Base-by-base conservation (phyloP, 2,113 vertebrate genomes). In the Triplophysa dalaica region DNA sequence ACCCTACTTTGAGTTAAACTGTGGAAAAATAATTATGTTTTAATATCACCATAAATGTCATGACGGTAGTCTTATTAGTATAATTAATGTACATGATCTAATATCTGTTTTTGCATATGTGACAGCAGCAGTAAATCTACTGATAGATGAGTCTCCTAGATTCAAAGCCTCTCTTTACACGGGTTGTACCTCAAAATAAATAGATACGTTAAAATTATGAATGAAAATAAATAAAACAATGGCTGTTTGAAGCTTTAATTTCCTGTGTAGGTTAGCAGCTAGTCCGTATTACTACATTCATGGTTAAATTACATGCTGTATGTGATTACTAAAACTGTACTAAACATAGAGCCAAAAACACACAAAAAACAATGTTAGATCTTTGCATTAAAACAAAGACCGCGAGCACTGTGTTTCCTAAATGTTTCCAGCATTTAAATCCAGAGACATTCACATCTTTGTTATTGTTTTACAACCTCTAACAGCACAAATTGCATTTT, bases 211-310 rank as follows among this genome's bases (percentile, higher is more conserved):
- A 50, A 50, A 50, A 14, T 10, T 14, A 12, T 3, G 14, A 50
- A 13, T 6, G 17, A 50, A 2, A 50, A 50, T 0, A 19, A 7
- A 54, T 17, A 56, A 48, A 75, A 52, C 56, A 70, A 85, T 78
- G 38, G 65, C 64, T 65, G 69, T 64, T 75, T 68, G 78, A 60
- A 75, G 58, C n/a, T 85, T 85, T 81, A 56, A 81, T 83, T 83
- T 81, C 78, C 75, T 83, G 69, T 78, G 58, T 26, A 19, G 56
- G 41, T 22, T 41, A 78, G 68, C 48, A 61, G 56, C 79, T 79
- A 38, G 33, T 38, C 33, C 33, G 7, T 8, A 38, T 38, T 38
- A 38, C 33, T 38, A 6, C 6, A 38, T 38, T 7, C 33, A 38
- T 38, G 33, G 33, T 38, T 38, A 38, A 38, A 38, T 6, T 38